Percentiles rank a stretch among this genome's conserved stretches.
Evolutionary conservation across 2,888 invertebrate genomes (phyloP).

Genomic region (Pterobdella sp.): DNA sequence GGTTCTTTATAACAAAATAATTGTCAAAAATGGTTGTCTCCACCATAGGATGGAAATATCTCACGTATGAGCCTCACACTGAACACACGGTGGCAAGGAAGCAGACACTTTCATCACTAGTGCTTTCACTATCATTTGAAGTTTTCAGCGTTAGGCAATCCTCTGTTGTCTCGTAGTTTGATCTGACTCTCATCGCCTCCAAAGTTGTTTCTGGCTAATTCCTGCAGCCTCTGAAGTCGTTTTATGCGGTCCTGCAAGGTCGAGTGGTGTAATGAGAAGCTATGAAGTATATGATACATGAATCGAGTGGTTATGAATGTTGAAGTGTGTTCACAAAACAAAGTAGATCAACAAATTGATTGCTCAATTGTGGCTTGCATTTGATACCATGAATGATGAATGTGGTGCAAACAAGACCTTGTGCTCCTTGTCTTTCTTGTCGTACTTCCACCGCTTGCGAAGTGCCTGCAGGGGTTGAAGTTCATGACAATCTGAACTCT

Average conservation of each 20-base stretch:
- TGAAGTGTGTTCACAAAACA: neutral
- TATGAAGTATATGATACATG: neutral
- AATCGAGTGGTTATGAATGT: neutral
- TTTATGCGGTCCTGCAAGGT: constrained; percentile 34
- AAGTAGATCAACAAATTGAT: constrained; percentile 1
- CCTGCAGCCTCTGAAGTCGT: constrained; percentile 36
- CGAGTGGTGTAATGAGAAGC: neutral
- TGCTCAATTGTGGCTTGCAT: too few relatives aligned
- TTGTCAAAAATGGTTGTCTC: too few relatives aligned
- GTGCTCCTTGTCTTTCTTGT: constrained; percentile 39
- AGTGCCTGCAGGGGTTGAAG: constrained; percentile 36
- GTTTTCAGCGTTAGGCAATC: neutral
- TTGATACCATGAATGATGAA: too few relatives aligned
- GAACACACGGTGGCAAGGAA: neutral
- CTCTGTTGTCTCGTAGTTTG: constrained; percentile 4
- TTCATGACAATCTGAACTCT: too few relatives aligned
- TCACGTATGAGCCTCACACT: too few relatives aligned
- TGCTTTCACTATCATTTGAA: neutral
- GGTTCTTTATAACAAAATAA: too few relatives aligned
- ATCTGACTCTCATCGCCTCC: neutral
- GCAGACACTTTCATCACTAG: neutral
- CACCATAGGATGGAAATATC: too few relatives aligned
- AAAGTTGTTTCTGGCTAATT: constrained; percentile 24
- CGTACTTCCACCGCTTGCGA: constrained; percentile 39
- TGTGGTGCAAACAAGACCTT: constrained; percentile 34